phyloP scores from a whole-genome alignment of 1,140 invertebrate species.

The Acromyrmex echinatior region DNA sequence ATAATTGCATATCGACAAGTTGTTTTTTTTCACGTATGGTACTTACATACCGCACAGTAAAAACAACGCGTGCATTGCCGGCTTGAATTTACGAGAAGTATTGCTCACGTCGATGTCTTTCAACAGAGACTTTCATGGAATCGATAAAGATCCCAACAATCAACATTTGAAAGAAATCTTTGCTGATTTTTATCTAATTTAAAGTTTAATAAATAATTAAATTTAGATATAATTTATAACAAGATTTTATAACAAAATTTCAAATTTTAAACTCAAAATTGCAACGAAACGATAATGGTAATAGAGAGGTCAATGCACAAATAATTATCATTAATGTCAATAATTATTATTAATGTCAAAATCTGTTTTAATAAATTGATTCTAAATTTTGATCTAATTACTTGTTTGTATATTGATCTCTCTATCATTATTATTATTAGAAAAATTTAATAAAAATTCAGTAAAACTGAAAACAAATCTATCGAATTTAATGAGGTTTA shows the following conservation, averaged over 20 bases:
- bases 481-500: neutral
- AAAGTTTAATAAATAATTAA: neutral
- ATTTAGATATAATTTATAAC: neutral
- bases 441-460: neutral
- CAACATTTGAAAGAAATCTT: neutral
- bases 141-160: neutral
- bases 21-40: slow-evolving; percentile 15
- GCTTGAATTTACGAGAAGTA: too few relatives aligned
- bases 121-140: neutral
- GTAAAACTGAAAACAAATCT: neutral
- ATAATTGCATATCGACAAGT: slow-evolving; percentile 31
- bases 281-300: too few relatives aligned
- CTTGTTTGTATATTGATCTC: too few relatives aligned
- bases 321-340: too few relatives aligned
- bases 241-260: neutral
- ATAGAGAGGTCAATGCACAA: too few relatives aligned
- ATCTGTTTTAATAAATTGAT: too few relatives aligned
- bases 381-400: too few relatives aligned
- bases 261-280: neutral
- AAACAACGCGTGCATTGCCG: neutral
- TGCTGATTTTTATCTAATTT: neutral
- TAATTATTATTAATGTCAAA: too few relatives aligned
- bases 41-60: neutral
- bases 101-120: neutral
- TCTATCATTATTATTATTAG: neutral